Conservation (phyloP, 2,797 vertebrate genomes). For the Hypotaenidia okinawae region DNA sequence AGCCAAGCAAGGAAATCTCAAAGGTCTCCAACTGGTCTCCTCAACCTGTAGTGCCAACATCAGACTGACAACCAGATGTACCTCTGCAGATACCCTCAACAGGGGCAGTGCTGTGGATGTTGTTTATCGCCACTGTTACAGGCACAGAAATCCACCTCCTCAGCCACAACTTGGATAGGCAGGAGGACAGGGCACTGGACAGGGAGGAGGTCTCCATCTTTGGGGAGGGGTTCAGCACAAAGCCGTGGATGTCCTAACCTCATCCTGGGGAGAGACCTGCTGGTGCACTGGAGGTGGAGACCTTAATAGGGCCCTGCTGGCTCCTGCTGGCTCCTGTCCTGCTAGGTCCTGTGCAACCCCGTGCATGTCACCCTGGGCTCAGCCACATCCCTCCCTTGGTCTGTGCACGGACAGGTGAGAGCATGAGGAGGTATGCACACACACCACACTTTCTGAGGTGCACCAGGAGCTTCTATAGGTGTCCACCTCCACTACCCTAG, state of each 20-base stretch:
- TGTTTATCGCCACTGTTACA: neutral
- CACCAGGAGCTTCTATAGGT: fast-evolving
- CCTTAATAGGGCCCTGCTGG: neutral
- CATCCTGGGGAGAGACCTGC: neutral
- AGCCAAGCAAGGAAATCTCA: neutral
- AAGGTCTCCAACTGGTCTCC: neutral
- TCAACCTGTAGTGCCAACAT: neutral
- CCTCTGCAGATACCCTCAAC: neutral
- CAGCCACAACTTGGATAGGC: neutral
- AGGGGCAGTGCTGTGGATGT: neutral
- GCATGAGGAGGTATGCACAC: neutral
- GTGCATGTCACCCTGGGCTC: neutral
- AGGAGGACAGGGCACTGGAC: too few species aligned
- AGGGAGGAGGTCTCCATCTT: neutral
- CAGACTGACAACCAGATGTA: neutral
- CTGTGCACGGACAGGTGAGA: neutral
- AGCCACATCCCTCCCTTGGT: neutral
- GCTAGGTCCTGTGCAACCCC: neutral
- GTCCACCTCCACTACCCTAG: neutral
- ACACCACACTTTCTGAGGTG: fast-evolving
- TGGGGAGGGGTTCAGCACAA: neutral
- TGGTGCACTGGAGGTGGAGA: fast-evolving
- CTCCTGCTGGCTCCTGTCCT: neutral
- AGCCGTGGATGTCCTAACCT: neutral
- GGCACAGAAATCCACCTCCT: neutral